Base-by-base conservation (phyloP, 2,888 invertebrate species). In the Cephonodes hylas region DNA sequence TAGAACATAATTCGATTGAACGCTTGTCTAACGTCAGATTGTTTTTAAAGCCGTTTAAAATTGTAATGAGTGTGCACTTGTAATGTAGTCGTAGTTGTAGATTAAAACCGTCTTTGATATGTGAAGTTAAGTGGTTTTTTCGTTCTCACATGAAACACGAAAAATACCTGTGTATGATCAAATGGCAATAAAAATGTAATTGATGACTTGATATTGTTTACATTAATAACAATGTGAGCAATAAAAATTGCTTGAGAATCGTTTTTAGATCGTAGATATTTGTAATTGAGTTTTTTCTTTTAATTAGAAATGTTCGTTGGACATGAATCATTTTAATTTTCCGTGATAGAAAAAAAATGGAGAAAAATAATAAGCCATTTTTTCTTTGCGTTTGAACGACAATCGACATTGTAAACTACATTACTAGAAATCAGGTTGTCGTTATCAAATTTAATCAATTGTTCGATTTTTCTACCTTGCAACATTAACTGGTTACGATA, bases 401-500 rank as follows among this genome's bases (percentile, higher is more conserved):
- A n/a, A 13, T 38, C 38, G 3, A n/a, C n/a, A n/a, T 38, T n/a
- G 38, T n/a, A 38, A n/a, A n/a, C 2, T 38, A 57, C n/a, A 57
- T 34, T 22, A 2, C 34, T 38, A 34, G 8, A 8, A 6, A 18
- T n/a, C 20, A n/a, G 18, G 13, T 18, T 22, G 22, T 22, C 6
- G 13, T 34, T 25, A 38, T 48, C 45, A 42, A 57, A 34, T 61
- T 85, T 81, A 86, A 80, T 74, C 74, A 75, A 68, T 66, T 70
- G 67, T 67, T 66, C 60, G 66, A 71, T 66, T 60, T 64, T 67
- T 74, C 75, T 77, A 77, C 80, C 86, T 84, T 82, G 81, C 80
- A 83, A 85, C 84, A 83, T 85, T 83, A 86, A 83, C 22, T 46
- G 27, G 67, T 77, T 70, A 68, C 80, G 88, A 86, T 88, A 88